These are phyloP conservation scores for Pygmarrhopalites habei DNA, from an alignment of 1,140 invertebrate species.

Conservation along the genomic window DNA sequence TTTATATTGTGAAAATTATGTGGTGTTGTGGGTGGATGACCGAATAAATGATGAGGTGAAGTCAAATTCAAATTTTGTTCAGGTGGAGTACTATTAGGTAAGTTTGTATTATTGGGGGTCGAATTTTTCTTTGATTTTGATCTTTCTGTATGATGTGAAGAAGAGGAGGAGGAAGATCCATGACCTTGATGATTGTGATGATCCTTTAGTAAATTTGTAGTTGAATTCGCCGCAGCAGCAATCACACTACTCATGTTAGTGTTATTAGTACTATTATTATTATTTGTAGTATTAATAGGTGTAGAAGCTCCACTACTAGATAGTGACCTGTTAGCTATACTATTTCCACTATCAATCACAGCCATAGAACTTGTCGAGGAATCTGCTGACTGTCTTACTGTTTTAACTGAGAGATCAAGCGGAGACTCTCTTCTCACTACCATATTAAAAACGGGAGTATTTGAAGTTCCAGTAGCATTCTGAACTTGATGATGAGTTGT, in stretches of 20 bases:
- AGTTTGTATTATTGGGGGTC: background rate
- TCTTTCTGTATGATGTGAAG: no score
- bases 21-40: background rate
- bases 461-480: background rate
- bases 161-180: no score
- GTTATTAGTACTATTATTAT: constrained; percentile 12
- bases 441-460: constrained; percentile 14
- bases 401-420: constrained; percentile 75
- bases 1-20: background rate
- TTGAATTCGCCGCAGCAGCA: constrained; percentile 35
- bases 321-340: constrained; percentile 4
- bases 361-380: constrained; percentile 53
- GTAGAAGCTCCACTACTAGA: constrained; percentile 10
- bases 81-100: background rate
- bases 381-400: constrained; percentile 73
- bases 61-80: background rate
- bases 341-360: constrained; percentile 4
- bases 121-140: background rate
- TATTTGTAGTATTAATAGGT: background rate
- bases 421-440: constrained; percentile 57
- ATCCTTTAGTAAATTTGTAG: constrained; percentile 6
- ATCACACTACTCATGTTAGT: constrained; percentile 28
- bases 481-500: no score
- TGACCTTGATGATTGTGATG: background rate
- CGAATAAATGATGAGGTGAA: constrained; percentile 10